phyloP scores from a whole-genome alignment of 2,888 invertebrate species.

The Buathra laborator region DNA sequence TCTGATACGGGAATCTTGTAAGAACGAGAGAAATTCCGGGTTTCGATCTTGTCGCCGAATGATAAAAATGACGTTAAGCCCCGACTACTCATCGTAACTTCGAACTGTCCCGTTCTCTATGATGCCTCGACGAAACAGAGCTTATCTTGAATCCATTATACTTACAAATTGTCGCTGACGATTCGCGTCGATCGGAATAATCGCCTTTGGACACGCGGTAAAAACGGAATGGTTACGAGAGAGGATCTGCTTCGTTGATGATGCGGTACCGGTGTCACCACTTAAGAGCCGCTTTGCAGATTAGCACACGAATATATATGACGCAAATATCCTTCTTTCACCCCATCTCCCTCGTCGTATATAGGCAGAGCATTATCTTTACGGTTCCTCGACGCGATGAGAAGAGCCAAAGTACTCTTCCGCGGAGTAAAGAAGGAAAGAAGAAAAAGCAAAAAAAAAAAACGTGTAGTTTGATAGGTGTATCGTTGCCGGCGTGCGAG shows the following conservation, averaged over 20 bases:
- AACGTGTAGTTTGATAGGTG: constrained; percentile 9
- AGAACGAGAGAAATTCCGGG: constrained; percentile 7
- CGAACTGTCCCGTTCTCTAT: constrained; percentile 10
- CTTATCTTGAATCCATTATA: constrained; percentile 50
- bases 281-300: constrained; percentile 59
- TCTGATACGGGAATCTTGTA: constrained; percentile 35
- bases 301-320: constrained; percentile 47
- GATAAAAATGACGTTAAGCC: constrained; percentile 34
- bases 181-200: constrained; percentile 36
- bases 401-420: constrained; percentile 40
- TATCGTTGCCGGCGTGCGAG: constrained; percentile 11
- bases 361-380: constrained; percentile 28
- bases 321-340: constrained; percentile 15
- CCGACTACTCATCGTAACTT: constrained; percentile 21
- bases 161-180: constrained; percentile 58
- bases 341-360: background rate
- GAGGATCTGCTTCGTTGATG: constrained; percentile 39
- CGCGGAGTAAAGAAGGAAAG: background rate
- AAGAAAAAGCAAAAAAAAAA: background rate
- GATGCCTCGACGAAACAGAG: background rate
- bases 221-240: constrained; percentile 50
- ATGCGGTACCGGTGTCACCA: constrained; percentile 63
- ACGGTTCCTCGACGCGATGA: constrained; percentile 47
- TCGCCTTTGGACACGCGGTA: constrained; percentile 15
- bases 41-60: constrained; percentile 8